Base-by-base conservation (phyloP, 1,140 invertebrate genomes). In the Conopomorpha cramerella region DNA sequence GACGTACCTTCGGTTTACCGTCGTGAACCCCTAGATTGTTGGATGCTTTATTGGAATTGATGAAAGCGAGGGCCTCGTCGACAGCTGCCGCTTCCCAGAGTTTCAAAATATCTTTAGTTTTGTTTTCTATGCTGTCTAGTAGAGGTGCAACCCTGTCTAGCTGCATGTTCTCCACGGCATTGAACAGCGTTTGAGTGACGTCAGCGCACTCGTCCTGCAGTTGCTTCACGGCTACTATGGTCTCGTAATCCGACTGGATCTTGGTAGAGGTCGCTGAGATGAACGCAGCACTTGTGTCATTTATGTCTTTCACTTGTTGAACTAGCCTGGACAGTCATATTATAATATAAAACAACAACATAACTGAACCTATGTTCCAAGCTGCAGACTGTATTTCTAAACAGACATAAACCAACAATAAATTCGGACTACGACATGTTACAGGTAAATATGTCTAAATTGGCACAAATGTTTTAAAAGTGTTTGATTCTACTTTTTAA, bases 71-170 rank as follows among this genome's bases (percentile, higher is more conserved):
- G 0, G 90, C 90, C 60, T 94, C 91, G 60, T 94, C 92, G 0
- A 94, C 88, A 13, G 93, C 73, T 8, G 84, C 84, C 0, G 90
- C 86, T 60, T 93, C 90, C 88, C 91, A 93, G 1, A 93, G 78
- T 35, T 86, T 87, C 6, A 93, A 63, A 18, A 95, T 73, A 16
- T 88, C 88, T 40, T 87, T 81, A 80, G 84, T 42, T 44, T 70
- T 70, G 7, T 33, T 45, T 48, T 81, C 80, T 1, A 83, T 70
- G 3, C n/a, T n/a, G n/a, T n/a, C n/a, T n/a, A n/a, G n/a, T n/a
- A n/a, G n/a, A n/a, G n/a, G n/a, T n/a, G n/a, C n/a, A n/a, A n/a
- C n/a, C n/a, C n/a, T n/a, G n/a, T n/a, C n/a, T n/a, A n/a, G n/a
- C n/a, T n/a, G n/a, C n/a, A n/a, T n/a, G n/a, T n/a, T n/a, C n/a